phyloP scores from a whole-genome alignment of 2,797 vertebrate genomes.

The Craterocephalus amniculus region DNA sequence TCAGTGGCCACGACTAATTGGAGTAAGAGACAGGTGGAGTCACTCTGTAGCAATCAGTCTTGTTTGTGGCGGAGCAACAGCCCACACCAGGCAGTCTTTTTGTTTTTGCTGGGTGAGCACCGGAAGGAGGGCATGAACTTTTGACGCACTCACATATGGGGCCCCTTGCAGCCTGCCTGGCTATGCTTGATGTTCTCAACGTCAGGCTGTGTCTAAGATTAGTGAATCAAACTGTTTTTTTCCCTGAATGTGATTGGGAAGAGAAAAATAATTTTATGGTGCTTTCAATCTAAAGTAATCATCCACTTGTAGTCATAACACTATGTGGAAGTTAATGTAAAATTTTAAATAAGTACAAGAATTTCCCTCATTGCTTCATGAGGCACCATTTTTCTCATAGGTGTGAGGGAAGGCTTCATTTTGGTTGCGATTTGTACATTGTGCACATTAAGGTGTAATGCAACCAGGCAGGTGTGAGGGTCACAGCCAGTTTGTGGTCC shows the following conservation, averaged over 20 bases:
- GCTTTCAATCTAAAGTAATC: neutral
- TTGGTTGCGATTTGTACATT: constrained; percentile 43
- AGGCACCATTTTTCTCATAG: neutral
- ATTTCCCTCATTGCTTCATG: neutral
- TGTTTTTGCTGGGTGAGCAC: constrained; percentile 88
- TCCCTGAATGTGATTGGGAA: neutral
- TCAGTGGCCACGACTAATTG: constrained; percentile 86
- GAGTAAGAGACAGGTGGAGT: constrained; percentile 87
- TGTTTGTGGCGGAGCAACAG: constrained; percentile 82
- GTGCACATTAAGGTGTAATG: constrained; percentile 64
- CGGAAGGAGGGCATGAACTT: constrained; percentile 86
- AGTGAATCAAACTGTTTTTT: constrained; percentile 16
- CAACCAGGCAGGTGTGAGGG: constrained; percentile 78
- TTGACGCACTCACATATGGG: constrained; percentile 78
- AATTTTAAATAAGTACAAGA: neutral
- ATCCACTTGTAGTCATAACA: neutral
- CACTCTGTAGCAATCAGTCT: constrained; percentile 87
- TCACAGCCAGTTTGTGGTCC: constrained; percentile 78
- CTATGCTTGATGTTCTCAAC: constrained; percentile 57
- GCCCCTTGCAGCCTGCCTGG: constrained; percentile 43
- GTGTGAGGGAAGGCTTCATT: constrained; percentile 35
- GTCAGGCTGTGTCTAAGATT: constrained; percentile 27
- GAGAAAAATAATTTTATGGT: neutral
- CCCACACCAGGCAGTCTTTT: constrained; percentile 84
- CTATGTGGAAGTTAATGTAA: neutral